Evolutionary conservation across 92 coral and sea anemone genomes (phyloP), one percentile per base, ranked within the genome.

Genomic region (Parazoanthus swiftii): DNA sequence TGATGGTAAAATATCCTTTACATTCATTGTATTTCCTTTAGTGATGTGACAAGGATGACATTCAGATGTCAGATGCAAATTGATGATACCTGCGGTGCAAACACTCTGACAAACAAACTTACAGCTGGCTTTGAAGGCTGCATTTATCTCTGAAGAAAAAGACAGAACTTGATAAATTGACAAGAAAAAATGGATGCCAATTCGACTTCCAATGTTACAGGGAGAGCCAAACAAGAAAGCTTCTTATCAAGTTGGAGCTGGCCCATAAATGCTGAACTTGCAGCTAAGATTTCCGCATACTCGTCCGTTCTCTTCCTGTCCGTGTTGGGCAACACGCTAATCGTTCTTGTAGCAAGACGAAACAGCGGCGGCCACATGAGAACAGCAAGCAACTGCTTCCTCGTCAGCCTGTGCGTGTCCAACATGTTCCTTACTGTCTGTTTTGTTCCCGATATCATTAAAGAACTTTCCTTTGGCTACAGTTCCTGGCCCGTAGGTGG

Each of bases 351-450:
- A 13, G 85, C 85, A 54, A 80, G 37, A 9, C 29, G 70, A 36
- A 56, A 68, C 10, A 80, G 63, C 37, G 50, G 68, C 21, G 48
- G 25, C 5, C 85, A 73, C 16, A 80, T 80, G 85, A 80, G 37
- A 58, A 80, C 71, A 35, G 48, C 42, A 4, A 80, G 18, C n/a
- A 80, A 80, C 43, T 80, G 63, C 35, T 80, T 80, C 37, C 46
- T 80, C 16, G 72, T 80, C 38, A 80, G 85, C 68, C 50, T 80
- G 4, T 80, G 85, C 29, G 51, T 56, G 13, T 80, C 85, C 35
- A 80, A 80, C 72, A 80, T 80, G 85, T 80, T 80, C 18, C 71
- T 80, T 68, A 56, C 85, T 29, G 14, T 80, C 58, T 80, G 85
- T 11, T 80, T 80, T 36, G 85, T 80, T 7, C 85, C 85, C 3